Evolutionary conservation across 2,797 vertebrate species (phyloP).

Genomic region (Lemur catta): DNA sequence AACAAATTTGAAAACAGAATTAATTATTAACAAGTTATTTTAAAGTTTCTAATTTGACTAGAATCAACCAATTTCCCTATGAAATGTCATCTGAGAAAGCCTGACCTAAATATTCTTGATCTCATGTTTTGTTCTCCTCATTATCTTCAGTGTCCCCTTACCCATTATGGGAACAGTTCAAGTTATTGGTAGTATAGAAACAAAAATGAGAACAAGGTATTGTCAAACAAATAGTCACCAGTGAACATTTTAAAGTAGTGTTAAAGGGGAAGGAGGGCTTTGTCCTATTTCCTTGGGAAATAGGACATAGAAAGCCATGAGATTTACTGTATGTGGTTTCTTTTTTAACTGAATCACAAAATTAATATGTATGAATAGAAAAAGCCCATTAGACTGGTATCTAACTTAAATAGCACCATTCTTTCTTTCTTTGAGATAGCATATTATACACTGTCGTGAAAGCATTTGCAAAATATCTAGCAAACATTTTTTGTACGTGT

Average conservation of each 20-base stretch:
- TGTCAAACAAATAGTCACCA: not conserved
- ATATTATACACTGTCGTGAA: not conserved
- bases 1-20: not conserved
- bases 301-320: not conserved
- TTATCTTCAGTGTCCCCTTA: not conserved
- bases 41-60: not conserved
- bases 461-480: not conserved
- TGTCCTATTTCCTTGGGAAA: not conserved
- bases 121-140: not conserved
- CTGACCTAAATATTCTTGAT: not conserved
- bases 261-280: not conserved
- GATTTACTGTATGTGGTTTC: not conserved
- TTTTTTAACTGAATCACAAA: not conserved
- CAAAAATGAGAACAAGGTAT: not conserved
- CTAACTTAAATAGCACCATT: not conserved
- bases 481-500: not conserved
- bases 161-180: not conserved
- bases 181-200: not conserved
- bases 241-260: not conserved
- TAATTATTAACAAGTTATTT: not conserved
- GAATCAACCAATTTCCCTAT: not conserved
- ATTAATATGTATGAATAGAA: not conserved
- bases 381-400: not conserved
- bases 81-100: not conserved
- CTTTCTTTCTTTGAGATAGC: not conserved